These are phyloP conservation scores for Dascyllus trimaculatus DNA, from an alignment of 2,113 vertebrate species.

Conservation along the genomic window DNA sequence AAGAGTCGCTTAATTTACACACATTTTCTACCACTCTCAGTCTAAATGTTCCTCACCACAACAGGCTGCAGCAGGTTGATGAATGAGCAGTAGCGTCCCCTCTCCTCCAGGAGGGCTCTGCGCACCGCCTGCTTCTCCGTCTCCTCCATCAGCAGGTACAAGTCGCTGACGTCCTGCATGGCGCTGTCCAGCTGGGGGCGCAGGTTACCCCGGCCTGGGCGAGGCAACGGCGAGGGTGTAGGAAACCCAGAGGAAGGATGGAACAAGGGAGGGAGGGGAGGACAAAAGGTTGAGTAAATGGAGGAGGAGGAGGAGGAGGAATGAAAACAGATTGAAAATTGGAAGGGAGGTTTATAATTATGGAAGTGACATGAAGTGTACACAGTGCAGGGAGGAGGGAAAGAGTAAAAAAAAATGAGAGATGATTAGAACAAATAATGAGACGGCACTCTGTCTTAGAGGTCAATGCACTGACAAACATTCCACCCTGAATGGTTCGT, in stretches of 20 bases:
- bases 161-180: constrained; percentile 96
- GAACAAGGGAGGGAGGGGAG: constrained; percentile 6
- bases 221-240: background rate
- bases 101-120: constrained; percentile 94
- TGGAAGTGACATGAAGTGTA: constrained; percentile 70
- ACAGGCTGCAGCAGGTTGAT: constrained; percentile 94
- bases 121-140: constrained; percentile 98
- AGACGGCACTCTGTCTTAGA: constrained; percentile 37
- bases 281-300: constrained; percentile 14
- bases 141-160: constrained; percentile 98
- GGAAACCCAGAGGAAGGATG: background rate
- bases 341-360: constrained; percentile 59
- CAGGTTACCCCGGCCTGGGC: constrained; percentile 93
- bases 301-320: constrained; percentile 24
- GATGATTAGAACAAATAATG: constrained; percentile 64
- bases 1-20: background rate
- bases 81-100: constrained; percentile 95
- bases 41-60: constrained; percentile 88
- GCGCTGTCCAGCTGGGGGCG: constrained; percentile 97
- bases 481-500: constrained; percentile 47
- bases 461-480: constrained; percentile 54
- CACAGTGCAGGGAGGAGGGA: constrained; percentile 50
- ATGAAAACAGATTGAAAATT: constrained; percentile 28
- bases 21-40: background rate
- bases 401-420: constrained; percentile 72